Evolutionary conservation across 2,113 vertebrate genomes (phyloP).

Genomic region (Eurypyga helias): DNA sequence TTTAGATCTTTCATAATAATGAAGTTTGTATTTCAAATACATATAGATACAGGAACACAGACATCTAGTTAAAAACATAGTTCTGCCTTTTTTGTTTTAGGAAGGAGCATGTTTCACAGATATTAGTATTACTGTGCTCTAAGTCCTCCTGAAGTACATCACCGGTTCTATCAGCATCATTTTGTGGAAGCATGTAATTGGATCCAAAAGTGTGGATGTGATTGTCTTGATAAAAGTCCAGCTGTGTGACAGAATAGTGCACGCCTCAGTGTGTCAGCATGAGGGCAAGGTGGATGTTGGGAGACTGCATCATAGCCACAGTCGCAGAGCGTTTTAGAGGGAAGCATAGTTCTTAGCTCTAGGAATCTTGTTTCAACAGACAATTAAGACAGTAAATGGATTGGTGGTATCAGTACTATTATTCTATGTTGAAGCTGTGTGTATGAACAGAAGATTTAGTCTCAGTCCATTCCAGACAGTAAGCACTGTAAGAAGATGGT

Average conservation of each 20-base stretch:
- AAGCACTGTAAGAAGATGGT: background rate
- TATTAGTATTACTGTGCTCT: background rate
- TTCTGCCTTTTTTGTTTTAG: background rate
- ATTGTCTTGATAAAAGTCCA: background rate
- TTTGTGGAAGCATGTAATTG: background rate
- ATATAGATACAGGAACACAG: rapidly evolving
- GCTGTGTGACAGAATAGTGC: background rate
- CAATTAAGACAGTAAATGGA: background rate
- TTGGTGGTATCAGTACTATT: background rate
- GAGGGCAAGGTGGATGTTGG: background rate
- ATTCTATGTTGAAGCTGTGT: background rate
- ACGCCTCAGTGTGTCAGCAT: background rate
- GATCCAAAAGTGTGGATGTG: background rate
- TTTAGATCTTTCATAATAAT: background rate
- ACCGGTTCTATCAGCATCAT: background rate
- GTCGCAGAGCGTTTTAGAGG: background rate
- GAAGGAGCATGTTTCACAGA: background rate
- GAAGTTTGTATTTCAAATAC: background rate
- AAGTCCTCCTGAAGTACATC: background rate
- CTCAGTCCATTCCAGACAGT: background rate
- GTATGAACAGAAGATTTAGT: background rate
- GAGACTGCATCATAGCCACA: background rate
- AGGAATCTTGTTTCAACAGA: background rate
- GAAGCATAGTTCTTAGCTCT: background rate
- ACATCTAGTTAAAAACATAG: background rate